These are phyloP conservation scores for Phortica magna DNA, from an alignment of 2,888 invertebrate species.

Conservation along the genomic window DNA sequence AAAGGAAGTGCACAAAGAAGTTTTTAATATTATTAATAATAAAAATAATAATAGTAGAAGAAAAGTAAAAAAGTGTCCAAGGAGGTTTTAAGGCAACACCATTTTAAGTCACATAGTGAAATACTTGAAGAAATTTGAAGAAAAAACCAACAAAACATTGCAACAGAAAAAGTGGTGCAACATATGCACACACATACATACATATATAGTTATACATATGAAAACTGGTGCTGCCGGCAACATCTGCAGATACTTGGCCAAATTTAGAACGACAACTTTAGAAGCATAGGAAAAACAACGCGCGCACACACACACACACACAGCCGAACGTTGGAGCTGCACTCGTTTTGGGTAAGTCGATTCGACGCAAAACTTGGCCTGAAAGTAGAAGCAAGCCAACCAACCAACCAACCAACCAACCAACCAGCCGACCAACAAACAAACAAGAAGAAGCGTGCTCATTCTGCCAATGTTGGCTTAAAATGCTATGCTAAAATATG, in stretches of 20 bases:
- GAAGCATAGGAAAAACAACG: no score
- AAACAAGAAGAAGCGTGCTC: slow-evolving; percentile 4
- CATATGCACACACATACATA: no score
- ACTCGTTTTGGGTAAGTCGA: no score
- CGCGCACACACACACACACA: no score
- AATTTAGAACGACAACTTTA: no score
- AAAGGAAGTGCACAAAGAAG: background rate
- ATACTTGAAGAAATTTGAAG: background rate
- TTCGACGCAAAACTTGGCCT: background rate
- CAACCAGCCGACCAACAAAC: slow-evolving; percentile 3
- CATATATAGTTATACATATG: no score
- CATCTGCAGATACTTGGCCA: no score
- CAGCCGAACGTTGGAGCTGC: no score
- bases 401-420: background rate
- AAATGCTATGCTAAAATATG: background rate
- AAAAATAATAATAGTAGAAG: slow-evolving; percentile 12
- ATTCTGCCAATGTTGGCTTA: background rate
- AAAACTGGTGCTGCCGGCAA: no score
- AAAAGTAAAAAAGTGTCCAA: background rate
- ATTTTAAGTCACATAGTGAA: slow-evolving; percentile 1
- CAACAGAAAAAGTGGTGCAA: no score
- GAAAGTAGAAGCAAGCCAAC: background rate
- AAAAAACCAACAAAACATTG: background rate
- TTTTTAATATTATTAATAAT: background rate
- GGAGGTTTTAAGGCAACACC: background rate